Evolutionary conservation across 2,113 vertebrate genomes (phyloP), one percentile per base, ranked within the genome.

Genomic region (Hypomesus transpacificus): DNA sequence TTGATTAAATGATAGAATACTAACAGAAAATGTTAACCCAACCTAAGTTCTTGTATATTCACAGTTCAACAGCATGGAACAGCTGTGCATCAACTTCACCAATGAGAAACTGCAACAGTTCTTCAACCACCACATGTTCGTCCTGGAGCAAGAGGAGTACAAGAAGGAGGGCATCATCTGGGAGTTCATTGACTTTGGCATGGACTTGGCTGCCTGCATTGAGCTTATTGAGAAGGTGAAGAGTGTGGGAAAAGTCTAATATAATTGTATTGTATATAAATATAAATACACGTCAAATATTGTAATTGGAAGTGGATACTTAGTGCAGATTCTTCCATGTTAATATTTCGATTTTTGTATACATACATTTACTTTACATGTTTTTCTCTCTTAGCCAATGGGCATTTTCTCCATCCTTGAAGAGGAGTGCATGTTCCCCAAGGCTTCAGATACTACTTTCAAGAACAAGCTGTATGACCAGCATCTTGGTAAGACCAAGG

Each of bases 181-280:
- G 94, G 91, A 90, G n/a, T 96, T 96, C 89, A 96, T 96, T 91
- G 94, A 95, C 73, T 95, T 95, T 51, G 94, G 94, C 1, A 95
- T 95, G 94, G 94, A 95, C 84, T 75, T 94, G 88, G 93, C 93
- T 88, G 93, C 94, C 77, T 95, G 94, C 87, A 95, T 95, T 87
- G 94, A 95, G 86, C 94, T 95, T 14, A 94, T 94, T 88, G 94
- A 95, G 80, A 95, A 93, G 93, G 94, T 95, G 82, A 31, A 20
- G 1, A 16, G 20, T 18, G 18, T 60, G 21, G 31, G 31, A 34
- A 7, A 34, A 34, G 31, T 34, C 3, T 1, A 4, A 34, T 4
- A 34, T 34, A 34, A 34, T 7, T 34, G 3, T 34, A 34, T 34
- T 1, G 31, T 7, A 34, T 34, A 5, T 34, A 34, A 4, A 34